A percentile compares a stretch with the other conserved stretches of the same genome.
Conservation (phyloP, 2,113 vertebrate species). For the Labeo rohita region DNA sequence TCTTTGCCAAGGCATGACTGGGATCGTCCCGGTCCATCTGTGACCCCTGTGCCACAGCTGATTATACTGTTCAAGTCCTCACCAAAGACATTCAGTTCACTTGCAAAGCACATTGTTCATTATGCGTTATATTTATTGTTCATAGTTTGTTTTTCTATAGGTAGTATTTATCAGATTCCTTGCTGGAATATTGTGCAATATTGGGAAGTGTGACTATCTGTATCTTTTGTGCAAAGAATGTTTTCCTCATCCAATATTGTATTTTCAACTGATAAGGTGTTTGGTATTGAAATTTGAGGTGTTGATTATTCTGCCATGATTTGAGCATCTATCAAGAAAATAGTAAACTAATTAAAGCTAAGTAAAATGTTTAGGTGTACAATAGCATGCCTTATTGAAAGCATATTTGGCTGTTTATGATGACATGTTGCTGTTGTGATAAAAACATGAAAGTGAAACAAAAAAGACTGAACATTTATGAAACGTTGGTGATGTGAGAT, state of each 20-base stretch:
- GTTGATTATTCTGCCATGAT: neutral
- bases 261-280: neutral
- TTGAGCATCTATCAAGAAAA: neutral
- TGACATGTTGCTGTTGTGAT: neutral
- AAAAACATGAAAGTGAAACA: slow-evolving; percentile 4
- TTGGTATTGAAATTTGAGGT: slow-evolving; percentile 1
- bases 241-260: neutral
- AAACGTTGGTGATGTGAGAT: neutral
- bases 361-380: slow-evolving; percentile 3
- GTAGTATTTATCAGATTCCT: neutral
- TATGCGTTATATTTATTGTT: neutral
- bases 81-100: slow-evolving; percentile 52
- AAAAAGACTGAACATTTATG: neutral
- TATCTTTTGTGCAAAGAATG: neutral
- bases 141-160: neutral
- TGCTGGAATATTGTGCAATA: neutral
- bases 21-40: slow-evolving; percentile 40
- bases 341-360: neutral
- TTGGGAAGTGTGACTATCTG: neutral
- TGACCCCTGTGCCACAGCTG: slow-evolving; percentile 17
- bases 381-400: slow-evolving; percentile 18
- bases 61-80: slow-evolving; percentile 26
- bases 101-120: slow-evolving; percentile 12
- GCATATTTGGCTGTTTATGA: neutral
- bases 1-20: slow-evolving; percentile 55